phyloP scores from a whole-genome alignment of 1,140 invertebrate genomes.

The Hydropsyche tenuis region DNA sequence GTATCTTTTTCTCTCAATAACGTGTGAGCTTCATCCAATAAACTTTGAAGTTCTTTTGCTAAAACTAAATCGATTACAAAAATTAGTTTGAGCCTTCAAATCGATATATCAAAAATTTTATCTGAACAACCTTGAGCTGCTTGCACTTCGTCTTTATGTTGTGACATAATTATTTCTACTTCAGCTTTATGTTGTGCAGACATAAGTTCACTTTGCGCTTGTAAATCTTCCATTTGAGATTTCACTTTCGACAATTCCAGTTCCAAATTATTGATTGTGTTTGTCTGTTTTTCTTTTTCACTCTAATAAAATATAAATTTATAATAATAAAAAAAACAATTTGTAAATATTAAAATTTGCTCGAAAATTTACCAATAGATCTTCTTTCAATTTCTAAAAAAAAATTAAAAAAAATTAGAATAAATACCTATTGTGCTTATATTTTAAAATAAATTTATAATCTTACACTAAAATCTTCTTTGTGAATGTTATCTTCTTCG shows the following conservation, averaged over 20 bases:
- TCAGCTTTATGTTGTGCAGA: slow-evolving; percentile 57
- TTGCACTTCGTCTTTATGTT: slow-evolving; percentile 59
- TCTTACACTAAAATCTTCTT: slow-evolving; percentile 61
- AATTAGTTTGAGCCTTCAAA: too few species aligned
- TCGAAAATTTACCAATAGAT: slow-evolving; percentile 74
- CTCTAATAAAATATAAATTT: slow-evolving; percentile 47
- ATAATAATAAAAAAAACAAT: slow-evolving; percentile 1
- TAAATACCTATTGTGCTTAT: neutral
- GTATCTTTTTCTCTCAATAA: slow-evolving; percentile 61
- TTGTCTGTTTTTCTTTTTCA: slow-evolving; percentile 55
- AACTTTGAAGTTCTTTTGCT: slow-evolving; percentile 60
- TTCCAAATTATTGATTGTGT: slow-evolving; percentile 58
- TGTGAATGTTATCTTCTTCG: slow-evolving; percentile 80
- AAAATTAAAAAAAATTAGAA: slow-evolving; percentile 48
- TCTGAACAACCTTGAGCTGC: slow-evolving; percentile 51
- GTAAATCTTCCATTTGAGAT: slow-evolving; percentile 61
- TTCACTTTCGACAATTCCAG: slow-evolving; percentile 58
- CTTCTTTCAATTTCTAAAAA: slow-evolving; percentile 62
- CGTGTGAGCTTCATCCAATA: slow-evolving; percentile 61
- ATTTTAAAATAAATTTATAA: neutral
- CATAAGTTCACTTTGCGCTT: slow-evolving; percentile 56
- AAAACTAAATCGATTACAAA: slow-evolving; percentile 54
- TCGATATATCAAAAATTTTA: neutral
- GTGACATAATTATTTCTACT: slow-evolving; percentile 53
- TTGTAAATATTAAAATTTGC: neutral